A percentile compares a stretch with the other conserved stretches of the same genome.
phyloP scores from a whole-genome alignment of 1,140 invertebrate genomes.

The Aphaenogaster ashmeadi region DNA sequence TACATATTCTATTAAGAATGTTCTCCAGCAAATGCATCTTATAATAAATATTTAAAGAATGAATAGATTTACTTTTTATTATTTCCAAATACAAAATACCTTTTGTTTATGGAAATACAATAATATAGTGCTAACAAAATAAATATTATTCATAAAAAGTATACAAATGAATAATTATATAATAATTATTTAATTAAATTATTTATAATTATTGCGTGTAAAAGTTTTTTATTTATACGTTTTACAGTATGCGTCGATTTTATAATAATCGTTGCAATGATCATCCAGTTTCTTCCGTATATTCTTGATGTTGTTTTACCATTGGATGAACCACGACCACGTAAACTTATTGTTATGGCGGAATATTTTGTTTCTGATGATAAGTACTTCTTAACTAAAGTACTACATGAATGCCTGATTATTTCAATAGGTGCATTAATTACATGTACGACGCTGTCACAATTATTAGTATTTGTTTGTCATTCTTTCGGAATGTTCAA shows the following conservation, averaged over 20 bases:
- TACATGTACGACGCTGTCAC: not conserved
- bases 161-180: not conserved
- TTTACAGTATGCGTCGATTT: not conserved
- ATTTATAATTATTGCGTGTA: not conserved
- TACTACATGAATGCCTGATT: not conserved
- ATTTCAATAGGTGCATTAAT: not conserved
- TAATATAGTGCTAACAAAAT: not conserved
- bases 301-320: conserved; percentile 37
- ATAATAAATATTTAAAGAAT: not conserved
- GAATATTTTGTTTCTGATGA: conserved; percentile 32
- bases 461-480: not conserved
- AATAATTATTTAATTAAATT: not conserved
- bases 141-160: not conserved
- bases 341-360: not conserved
- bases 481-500: conserved; percentile 35
- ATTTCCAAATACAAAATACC: not conserved
- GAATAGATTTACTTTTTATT: not conserved
- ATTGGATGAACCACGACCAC: conserved; percentile 26
- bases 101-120: not conserved
- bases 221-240: not conserved
- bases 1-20: not conserved
- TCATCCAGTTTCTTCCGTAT: not conserved
- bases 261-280: not conserved
- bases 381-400: not conserved
- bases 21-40: not conserved